Base-by-base conservation (phyloP, 2,113 vertebrate genomes). In the Alethe castanea region DNA sequence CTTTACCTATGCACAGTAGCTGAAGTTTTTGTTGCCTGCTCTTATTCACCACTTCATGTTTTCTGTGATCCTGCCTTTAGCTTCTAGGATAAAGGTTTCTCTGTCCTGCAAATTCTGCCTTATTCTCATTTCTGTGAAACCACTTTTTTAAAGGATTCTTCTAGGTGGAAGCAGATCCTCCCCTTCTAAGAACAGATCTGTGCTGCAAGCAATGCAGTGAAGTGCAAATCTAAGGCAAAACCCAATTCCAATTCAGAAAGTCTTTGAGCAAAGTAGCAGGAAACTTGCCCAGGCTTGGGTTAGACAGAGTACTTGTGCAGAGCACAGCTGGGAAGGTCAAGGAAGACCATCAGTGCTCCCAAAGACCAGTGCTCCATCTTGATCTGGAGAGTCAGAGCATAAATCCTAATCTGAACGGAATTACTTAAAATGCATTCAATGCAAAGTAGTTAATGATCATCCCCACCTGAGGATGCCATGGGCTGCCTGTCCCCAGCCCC, bases 401-500 rank as follows among this genome's bases (percentile, higher is more conserved):
- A 81, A 82, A 44, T 24, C 20, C 53, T 14, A 33, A 48, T 44
- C 23, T 0, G 11, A 85, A 31, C 6, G 5, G 24, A 74, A 83
- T n/a, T 54, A 52, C 52, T 86, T 59, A 15, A 81, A 73, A 44
- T 8, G 7, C 7, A 2, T 38, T 66, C 38, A 70, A 38, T 22
- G 33, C 22, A 60, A 47, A 35, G 44, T 19, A 36, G 52, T 56
- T 2, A 42, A 47, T 1, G 26, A 50, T 15, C 56, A 44, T 36
- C 26, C 82, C 45, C 57, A 23, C 25, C n/a, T 40, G 82, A 25
- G 3, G 35, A 19, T 12, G 52, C 36, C 10, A 18, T 5, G 1
- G 1, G 72, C 29, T 9, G 44, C 35, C n/a, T 12, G 3, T 1
- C 70, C 50, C 12, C 48, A 5, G 3, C 53, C 1, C 7, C 0